A percentile compares a stretch with the other conserved stretches of the same genome.
Conservation (phyloP, 2,797 vertebrate species). For the Mastacembelus armatus region DNA sequence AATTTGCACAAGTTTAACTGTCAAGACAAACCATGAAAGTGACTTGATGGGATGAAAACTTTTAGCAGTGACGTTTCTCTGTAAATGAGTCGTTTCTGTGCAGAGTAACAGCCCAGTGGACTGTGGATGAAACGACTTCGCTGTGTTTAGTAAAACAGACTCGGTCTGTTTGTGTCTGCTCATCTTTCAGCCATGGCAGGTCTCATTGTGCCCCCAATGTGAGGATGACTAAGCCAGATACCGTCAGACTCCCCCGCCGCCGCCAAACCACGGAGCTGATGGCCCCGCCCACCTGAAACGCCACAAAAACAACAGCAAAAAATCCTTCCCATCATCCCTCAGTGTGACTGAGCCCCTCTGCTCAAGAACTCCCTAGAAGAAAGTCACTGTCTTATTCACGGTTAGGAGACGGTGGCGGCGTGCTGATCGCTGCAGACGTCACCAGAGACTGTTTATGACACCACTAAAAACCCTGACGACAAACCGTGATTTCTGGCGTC, state of each 20-base stretch:
- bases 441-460: not conserved
- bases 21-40: no score
- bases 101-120: no score
- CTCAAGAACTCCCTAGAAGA: slow-evolving; percentile 43
- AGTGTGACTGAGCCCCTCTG: slow-evolving; percentile 19
- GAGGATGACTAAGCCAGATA: slow-evolving; percentile 61
- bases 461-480: not conserved
- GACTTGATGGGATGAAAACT: no score
- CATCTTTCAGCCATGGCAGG: slow-evolving; percentile 85
- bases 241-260: slow-evolving; percentile 20
- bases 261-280: not conserved
- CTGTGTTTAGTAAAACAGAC: no score
- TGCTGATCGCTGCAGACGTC: not conserved
- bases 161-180: not conserved
- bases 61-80: no score
- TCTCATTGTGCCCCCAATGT: slow-evolving; percentile 88
- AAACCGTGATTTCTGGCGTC: not conserved
- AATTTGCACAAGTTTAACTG: no score
- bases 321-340: slow-evolving; percentile 49
- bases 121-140: no score
- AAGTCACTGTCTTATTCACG: not conserved
- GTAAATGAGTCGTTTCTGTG: no score
- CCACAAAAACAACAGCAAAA: slow-evolving; percentile 38
- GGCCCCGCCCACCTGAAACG: slow-evolving; percentile 37
- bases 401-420: not conserved